Conservation (phyloP, 1,140 invertebrate genomes). For the Neelides sp. region DNA sequence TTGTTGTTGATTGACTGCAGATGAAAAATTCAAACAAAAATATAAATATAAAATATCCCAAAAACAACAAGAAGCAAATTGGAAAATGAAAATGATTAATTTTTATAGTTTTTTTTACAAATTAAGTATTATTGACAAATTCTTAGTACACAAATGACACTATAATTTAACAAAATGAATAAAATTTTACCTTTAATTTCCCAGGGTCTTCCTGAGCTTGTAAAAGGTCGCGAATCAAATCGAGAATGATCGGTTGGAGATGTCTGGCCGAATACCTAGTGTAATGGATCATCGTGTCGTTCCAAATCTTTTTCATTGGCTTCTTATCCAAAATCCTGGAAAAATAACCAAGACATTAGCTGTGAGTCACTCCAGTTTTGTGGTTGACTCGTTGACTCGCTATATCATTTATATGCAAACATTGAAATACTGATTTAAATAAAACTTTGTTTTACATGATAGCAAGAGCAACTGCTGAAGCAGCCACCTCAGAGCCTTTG, state of each 20-base stretch:
- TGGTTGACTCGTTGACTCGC: too few species aligned
- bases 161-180: background rate
- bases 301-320: constrained; percentile 34
- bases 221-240: constrained; percentile 8
- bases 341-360: constrained; percentile 11
- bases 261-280: constrained; percentile 4
- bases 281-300: constrained; percentile 31
- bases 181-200: constrained; percentile 16
- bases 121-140: constrained; percentile 2
- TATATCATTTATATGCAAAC: background rate
- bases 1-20: constrained; percentile 41
- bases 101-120: too few species aligned
- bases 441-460: constrained; percentile 37
- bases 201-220: constrained; percentile 14
- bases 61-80: too few species aligned
- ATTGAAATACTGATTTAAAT: constrained; percentile 2
- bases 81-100: too few species aligned
- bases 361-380: too few species aligned
- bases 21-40: constrained; percentile 11
- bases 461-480: constrained; percentile 57
- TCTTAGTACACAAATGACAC: background rate
- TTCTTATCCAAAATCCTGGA: constrained; percentile 29
- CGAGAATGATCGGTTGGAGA: constrained; percentile 10
- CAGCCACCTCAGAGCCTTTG: constrained; percentile 65
- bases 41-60: too few species aligned